These are phyloP conservation scores for Tamandua tetradactyla DNA, from an alignment of 2,797 vertebrate species.

Conservation along the genomic window DNA sequence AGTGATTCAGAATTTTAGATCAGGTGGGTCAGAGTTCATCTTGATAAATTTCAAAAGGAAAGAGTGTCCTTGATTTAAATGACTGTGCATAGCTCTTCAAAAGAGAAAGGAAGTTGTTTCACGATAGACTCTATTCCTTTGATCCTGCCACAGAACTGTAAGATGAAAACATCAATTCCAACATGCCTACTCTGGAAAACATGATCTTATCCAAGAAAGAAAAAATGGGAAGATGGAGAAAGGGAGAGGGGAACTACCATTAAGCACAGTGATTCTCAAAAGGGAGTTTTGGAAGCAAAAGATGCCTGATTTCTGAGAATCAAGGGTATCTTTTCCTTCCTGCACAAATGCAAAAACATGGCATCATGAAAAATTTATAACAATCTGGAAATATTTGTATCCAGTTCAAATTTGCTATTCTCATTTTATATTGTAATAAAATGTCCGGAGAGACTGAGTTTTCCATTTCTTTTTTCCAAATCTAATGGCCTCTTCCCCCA, in stretches of 20 bases:
- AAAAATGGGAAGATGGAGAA: not conserved
- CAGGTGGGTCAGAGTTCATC: slow-evolving; percentile 43
- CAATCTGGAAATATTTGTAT: not conserved
- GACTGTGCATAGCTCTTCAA: not conserved
- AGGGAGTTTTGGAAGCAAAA: too few relatives aligned
- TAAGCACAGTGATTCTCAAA: not conserved
- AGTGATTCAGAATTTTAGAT: not conserved
- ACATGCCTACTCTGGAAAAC: not conserved
- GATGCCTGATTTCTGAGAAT: not conserved
- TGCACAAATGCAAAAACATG: not conserved
- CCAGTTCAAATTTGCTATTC: not conserved
- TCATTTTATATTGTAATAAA: not conserved
- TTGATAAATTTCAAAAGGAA: slow-evolving; percentile 67
- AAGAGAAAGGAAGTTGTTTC: slow-evolving; percentile 33
- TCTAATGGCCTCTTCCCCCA: not conserved
- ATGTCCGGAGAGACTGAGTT: not conserved
- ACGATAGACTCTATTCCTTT: slow-evolving; percentile 34
- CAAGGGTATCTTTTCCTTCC: not conserved
- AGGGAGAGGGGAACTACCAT: not conserved
- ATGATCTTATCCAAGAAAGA: not conserved
- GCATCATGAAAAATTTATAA: not conserved
- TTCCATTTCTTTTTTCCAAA: not conserved
- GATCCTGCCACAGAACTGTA: slow-evolving; percentile 42
- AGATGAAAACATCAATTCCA: slow-evolving; percentile 49
- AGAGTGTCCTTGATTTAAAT: slow-evolving; percentile 48